Percentiles rank a stretch among this genome's conserved stretches.
phyloP scores from a whole-genome alignment of 1,140 invertebrate species.

The Bombus sibiricus region DNA sequence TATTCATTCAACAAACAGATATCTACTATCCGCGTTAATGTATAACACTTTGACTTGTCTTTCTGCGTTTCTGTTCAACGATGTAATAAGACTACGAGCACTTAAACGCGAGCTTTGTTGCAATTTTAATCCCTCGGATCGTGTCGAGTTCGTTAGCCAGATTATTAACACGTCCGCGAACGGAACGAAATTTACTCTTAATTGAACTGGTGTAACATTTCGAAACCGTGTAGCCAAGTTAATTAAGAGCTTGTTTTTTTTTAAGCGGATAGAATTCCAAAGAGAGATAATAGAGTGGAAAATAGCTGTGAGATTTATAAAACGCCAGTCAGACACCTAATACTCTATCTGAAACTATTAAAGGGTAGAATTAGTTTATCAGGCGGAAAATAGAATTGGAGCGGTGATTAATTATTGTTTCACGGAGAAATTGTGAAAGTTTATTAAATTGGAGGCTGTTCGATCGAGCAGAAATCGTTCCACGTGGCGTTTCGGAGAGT shows the following conservation, averaged over 20 bases:
- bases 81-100: background rate
- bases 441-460: too few species aligned
- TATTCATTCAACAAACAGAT: background rate
- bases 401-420: too few species aligned
- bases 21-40: background rate
- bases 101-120: background rate
- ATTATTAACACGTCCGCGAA: slow-evolving; percentile 1
- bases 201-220: slow-evolving; percentile 3
- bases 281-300: background rate
- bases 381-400: too few species aligned
- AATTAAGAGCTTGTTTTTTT: background rate
- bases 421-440: too few species aligned
- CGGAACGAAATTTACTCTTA: background rate
- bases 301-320: background rate
- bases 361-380: too few species aligned
- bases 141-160: background rate
- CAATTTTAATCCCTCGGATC: background rate
- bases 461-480: too few species aligned
- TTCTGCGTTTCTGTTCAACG: too few species aligned
- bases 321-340: background rate
- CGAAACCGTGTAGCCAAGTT: background rate
- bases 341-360: too few species aligned
- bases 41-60: too few species aligned
- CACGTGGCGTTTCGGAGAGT: accelerated
- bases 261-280: background rate